Percentiles rank a stretch among this genome's conserved stretches.
phyloP scores from a whole-genome alignment of 2,888 invertebrate genomes.

The Adineta ricciae region DNA sequence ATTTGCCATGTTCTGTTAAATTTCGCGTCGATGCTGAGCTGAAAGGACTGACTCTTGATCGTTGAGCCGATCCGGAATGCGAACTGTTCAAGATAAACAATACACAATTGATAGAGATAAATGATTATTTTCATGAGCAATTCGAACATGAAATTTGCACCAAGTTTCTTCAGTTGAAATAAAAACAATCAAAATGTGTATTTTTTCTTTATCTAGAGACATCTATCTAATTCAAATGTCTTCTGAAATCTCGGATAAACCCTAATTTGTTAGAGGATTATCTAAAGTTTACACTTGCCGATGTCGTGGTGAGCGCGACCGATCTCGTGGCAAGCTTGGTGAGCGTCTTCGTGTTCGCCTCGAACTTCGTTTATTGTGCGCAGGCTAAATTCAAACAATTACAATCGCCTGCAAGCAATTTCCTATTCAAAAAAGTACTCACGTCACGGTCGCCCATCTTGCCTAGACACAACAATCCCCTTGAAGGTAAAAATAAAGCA shows the following conservation, averaged over 20 bases:
- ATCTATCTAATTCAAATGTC: too few relatives aligned
- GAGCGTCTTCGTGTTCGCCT: background rate
- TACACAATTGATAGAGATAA: background rate
- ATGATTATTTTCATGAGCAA: background rate
- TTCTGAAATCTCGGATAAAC: too few relatives aligned
- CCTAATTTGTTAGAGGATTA: too few relatives aligned
- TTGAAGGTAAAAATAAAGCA: background rate
- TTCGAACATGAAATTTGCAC: background rate
- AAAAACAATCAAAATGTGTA: too few relatives aligned
- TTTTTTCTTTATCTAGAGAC: too few relatives aligned
- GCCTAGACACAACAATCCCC: background rate
- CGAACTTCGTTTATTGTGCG: background rate
- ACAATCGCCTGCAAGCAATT: background rate
- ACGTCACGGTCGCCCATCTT: background rate
- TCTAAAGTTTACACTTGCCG: too few relatives aligned
- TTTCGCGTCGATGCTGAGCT: background rate
- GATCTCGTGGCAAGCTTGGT: background rate
- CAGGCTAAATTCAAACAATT: background rate
- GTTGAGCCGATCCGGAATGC: background rate
- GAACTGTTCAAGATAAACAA: background rate
- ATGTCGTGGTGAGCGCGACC: background rate
- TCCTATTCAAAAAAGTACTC: background rate
- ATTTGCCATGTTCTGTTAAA: background rate
- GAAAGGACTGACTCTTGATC: background rate
- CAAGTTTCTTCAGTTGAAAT: too few relatives aligned